These are phyloP conservation scores for Dasysyrphus albostriatus DNA, from an alignment of 2,888 invertebrate species.

Conservation along the genomic window DNA sequence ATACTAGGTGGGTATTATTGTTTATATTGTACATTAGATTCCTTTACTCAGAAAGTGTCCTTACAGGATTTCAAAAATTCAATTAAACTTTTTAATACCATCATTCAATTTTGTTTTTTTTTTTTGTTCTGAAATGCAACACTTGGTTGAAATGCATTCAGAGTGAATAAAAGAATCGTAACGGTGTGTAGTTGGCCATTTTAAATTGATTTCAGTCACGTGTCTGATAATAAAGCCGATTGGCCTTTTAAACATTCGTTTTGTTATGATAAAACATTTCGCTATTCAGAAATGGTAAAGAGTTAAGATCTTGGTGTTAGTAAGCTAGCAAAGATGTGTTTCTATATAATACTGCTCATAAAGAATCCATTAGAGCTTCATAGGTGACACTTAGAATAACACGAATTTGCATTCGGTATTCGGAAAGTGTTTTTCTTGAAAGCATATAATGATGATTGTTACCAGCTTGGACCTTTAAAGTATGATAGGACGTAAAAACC, in stretches of 20 bases:
- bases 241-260: slow-evolving; percentile 27
- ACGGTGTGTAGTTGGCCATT: slow-evolving; percentile 41
- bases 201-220: slow-evolving; percentile 69
- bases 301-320: not conserved
- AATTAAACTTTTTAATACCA: slow-evolving; percentile 73
- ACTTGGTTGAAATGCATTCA: slow-evolving; percentile 39
- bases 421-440: not conserved
- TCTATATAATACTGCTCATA: not conserved
- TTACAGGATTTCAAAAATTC: slow-evolving; percentile 60
- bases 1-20: not conserved
- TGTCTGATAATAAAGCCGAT: slow-evolving; percentile 22
- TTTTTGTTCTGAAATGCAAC: slow-evolving; percentile 56
- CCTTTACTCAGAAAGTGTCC: not conserved
- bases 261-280: slow-evolving; percentile 22
- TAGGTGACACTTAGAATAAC: slow-evolving; percentile 34
- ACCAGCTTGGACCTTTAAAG: not conserved
- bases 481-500: slow-evolving; percentile 18
- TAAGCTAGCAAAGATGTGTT: slow-evolving; percentile 1
- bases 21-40: slow-evolving; percentile 15
- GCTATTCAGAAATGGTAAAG: not conserved
- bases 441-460: slow-evolving; percentile 1
- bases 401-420: slow-evolving; percentile 18
- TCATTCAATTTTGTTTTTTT: slow-evolving; percentile 7
- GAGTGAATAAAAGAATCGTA: slow-evolving; percentile 34
- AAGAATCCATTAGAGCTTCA: slow-evolving; percentile 41